A percentile compares a stretch with the other conserved stretches of the same genome.
Conservation (phyloP, 2,113 vertebrate species). For the Atrichornis clamosus region DNA sequence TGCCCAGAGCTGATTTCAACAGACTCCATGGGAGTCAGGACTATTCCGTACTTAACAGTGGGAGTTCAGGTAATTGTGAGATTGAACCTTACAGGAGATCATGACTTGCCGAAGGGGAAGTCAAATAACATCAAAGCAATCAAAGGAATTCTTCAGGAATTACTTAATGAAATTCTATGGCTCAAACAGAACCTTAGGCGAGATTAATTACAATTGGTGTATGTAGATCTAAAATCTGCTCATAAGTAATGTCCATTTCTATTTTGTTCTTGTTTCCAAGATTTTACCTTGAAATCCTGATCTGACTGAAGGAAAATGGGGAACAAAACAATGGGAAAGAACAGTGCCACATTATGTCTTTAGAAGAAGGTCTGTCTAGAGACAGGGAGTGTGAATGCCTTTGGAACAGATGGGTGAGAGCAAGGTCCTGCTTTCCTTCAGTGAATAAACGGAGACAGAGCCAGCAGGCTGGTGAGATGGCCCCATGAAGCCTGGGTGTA, state of each 20-base stretch:
- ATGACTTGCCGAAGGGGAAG: constrained; percentile 20
- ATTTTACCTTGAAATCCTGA: not conserved
- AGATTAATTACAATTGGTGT: not conserved
- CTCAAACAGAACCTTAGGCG: not conserved
- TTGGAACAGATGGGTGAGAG: not conserved
- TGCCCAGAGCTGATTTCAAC: constrained; percentile 28
- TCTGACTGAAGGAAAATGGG: not conserved
- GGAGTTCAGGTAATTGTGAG: constrained; percentile 48
- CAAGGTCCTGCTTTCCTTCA: not conserved
- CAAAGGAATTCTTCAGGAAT: constrained; percentile 45
- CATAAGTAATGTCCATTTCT: not conserved
- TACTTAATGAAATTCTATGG: not conserved
- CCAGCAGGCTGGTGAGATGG: not conserved
- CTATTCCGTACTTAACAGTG: not conserved
- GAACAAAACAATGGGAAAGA: not conserved
- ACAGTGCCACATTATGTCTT: not conserved
- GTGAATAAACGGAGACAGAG: not conserved
- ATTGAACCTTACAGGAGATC: constrained; percentile 21
- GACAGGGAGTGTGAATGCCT: not conserved
- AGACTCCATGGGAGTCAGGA: constrained; percentile 20
- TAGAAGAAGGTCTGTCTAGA: not conserved
- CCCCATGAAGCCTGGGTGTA: not conserved
- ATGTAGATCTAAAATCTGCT: not conserved
- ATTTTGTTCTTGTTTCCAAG: not conserved
- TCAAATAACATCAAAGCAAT: constrained; percentile 54